Evolutionary conservation across 2,797 vertebrate species (phyloP), one percentile per base, ranked within the genome.

Genomic region (Dendrocincla fuliginosa): DNA sequence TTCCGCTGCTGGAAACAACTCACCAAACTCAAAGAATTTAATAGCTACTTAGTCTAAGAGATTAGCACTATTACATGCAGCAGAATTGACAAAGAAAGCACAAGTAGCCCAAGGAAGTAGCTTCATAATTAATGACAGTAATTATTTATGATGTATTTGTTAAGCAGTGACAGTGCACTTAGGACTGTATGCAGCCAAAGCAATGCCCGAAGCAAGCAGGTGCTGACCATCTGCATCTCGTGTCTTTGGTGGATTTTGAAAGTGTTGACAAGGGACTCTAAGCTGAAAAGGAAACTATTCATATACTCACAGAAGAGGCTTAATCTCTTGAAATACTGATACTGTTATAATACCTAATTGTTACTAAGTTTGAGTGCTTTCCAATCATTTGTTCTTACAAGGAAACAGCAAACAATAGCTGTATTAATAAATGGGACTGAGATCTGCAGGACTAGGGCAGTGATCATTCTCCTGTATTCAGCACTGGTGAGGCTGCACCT

Each of bases 141-240:
- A 94, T 94, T 93, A 93, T 84, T 91, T 88, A 90, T 94, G 85
- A 94, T 92, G 77, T 56, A 76, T 96, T 88, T 94, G 85, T 90
- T 93, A 93, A 75, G 87, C 61, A 84, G 73, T 92, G 90, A 84
- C 93, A 96, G 75, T 52, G 39, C 84, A 89, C 79, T 96, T 52
- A 91, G 79, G 68, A 92, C 71, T 89, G 39, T 18, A 55, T 28
- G 35, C n/a, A 89, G 71, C 56, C 0, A 0, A 92, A 82, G 11
- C n/a, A 57, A 74, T 28, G 84, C 92, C 93, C 9, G 5, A 77
- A 95, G 94, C 70, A 74, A 92, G 84, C 92, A 94, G 93, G 95
- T 96, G 92, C 78, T 96, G 89, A 93, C 81, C 90, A 97, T 92
- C 92, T 95, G 95, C 87, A 84, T 61, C 75, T 80, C 37, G 5